These are phyloP conservation scores for Ennomos quercinarius DNA, from an alignment of 2,888 invertebrate genomes.

Conservation along the genomic window DNA sequence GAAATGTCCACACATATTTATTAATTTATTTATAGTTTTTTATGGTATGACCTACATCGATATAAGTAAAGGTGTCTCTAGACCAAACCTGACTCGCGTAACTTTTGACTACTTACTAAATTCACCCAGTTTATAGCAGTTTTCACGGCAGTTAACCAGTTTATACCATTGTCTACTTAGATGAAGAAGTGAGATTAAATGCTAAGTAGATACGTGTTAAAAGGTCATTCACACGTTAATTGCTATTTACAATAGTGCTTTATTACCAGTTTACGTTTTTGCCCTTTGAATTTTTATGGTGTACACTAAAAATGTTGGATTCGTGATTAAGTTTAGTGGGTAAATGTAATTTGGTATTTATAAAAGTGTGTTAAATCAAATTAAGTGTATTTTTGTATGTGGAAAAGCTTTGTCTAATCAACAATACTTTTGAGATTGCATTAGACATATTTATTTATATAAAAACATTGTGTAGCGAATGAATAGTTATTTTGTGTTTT, in stretches of 20 bases:
- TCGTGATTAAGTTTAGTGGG: constrained; percentile 19
- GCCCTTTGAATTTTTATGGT: constrained; percentile 25
- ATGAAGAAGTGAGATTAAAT: constrained; percentile 47
- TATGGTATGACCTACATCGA: too few species aligned
- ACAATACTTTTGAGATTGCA: too few species aligned
- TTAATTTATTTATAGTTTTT: too few species aligned
- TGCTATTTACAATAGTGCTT: constrained; percentile 30
- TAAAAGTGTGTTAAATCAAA: neutral
- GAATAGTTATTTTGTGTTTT: too few species aligned
- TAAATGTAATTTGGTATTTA: constrained; percentile 9
- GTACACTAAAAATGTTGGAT: constrained; percentile 22
- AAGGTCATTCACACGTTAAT: constrained; percentile 45
- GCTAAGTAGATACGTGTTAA: constrained; percentile 43
- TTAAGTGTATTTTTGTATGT: too few species aligned
- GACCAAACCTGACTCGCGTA: too few species aligned
- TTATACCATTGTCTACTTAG: constrained; percentile 43
- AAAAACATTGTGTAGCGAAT: too few species aligned
- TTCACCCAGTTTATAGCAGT: constrained; percentile 2
- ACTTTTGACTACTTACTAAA: too few species aligned
- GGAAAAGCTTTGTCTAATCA: too few species aligned
- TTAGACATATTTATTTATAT: too few species aligned
- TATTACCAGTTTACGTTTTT: constrained; percentile 25
- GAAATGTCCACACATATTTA: too few species aligned
- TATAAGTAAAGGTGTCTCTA: too few species aligned
- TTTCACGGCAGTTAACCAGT: constrained; percentile 34